Base-by-base conservation (phyloP, 1,140 invertebrate species). In the Bathynomus jamesi region DNA sequence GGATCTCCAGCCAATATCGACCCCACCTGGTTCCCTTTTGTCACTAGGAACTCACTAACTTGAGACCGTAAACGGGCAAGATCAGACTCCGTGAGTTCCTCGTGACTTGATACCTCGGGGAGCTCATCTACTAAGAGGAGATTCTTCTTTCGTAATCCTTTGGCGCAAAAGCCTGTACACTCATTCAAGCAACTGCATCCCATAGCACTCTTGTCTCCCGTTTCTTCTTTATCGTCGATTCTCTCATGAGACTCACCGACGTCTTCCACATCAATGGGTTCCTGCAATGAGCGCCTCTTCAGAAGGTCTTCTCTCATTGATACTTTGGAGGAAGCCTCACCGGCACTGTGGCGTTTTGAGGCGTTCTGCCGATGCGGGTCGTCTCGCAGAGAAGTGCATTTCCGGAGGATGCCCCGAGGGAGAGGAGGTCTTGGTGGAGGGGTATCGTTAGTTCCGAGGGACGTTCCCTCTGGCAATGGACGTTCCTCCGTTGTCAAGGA, bases 291-390 rank as follows among this genome's bases (percentile, higher is more conserved):
- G 21, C 75, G 67, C 61, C 74, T 73, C 64, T 71, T 78, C 27
- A 74, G 32, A 30, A 71, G 27, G 67, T 73, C 71, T 28, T 77
- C 75, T 29, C 72, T 68, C 71, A 71, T 73, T 31, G 65, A 69
- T 25, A 70, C 67, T 67, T 71, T 65, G 25, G 70, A 71, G 2
- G 74, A 53, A 13, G 71, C 53, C 17, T 76, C 91, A 79, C 91
- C 89, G 89, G 91, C 91, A 72, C 90, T 91, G 78, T 89, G 91
- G 32, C 90, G 84, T 81, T 91, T 80, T 61, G 83, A 85, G 78
- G 86, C 87, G 32, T 82, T 81, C 53, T 80, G 82, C 80, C 86
- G 86, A 75, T 62, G 71, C 46, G 78, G 78, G 40, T 80, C 78
- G 8, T 79, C 61, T n/a, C 76, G 76, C 69, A 79, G 79, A 17